phyloP scores from a whole-genome alignment of 2,888 invertebrate genomes.

The Macrophya alboannulata region DNA sequence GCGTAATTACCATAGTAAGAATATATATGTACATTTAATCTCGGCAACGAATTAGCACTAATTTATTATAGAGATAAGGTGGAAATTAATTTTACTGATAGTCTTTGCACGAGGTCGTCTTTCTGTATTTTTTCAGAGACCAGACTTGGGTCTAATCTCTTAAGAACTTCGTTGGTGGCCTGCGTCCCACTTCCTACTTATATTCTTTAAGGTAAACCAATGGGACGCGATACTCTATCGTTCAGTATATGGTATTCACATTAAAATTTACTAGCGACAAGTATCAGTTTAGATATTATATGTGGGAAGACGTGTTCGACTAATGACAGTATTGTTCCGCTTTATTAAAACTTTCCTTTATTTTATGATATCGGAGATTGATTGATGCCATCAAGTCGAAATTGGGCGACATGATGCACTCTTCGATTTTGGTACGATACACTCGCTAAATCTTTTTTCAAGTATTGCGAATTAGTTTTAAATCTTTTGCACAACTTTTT shows the following conservation, averaged over 20 bases:
- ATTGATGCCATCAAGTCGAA: background rate
- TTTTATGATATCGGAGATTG: background rate
- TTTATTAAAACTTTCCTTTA: background rate
- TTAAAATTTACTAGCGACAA: background rate
- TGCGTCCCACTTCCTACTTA: conserved; percentile 20
- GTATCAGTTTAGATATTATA: background rate
- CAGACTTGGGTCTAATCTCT: background rate
- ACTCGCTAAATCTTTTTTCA: no score
- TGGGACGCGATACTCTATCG: conserved; percentile 7
- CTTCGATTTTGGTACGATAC: no score
- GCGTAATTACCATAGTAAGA: background rate
- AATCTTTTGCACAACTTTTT: no score
- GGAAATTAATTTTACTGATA: conserved; percentile 28
- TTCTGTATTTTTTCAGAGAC: background rate
- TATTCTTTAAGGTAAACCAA: background rate
- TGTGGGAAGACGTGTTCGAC: background rate
- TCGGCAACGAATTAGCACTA: conserved; percentile 31
- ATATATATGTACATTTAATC: background rate
- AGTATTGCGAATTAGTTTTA: no score
- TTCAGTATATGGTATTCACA: conserved; percentile 16
- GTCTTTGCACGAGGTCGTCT: background rate
- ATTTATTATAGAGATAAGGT: conserved; percentile 27
- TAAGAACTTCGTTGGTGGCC: conserved; percentile 45
- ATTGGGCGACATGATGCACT: background rate
- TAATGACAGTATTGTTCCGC: background rate